These are phyloP conservation scores for Diabrotica undecimpunctata DNA, from an alignment of 1,140 invertebrate species.

Conservation along the genomic window DNA sequence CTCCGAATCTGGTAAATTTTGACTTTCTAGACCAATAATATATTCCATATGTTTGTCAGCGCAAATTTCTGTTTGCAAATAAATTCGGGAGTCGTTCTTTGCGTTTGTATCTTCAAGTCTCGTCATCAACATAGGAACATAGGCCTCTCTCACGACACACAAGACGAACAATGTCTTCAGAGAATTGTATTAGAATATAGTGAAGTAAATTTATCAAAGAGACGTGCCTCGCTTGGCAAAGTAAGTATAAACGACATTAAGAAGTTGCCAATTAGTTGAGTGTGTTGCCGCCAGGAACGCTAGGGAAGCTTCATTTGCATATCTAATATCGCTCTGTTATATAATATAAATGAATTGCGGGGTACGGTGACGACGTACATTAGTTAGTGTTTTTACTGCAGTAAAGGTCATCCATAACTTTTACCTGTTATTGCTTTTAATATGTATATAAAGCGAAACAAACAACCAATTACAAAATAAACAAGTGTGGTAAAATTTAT, in stretches of 20 bases:
- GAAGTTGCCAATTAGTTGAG: constrained; percentile 49
- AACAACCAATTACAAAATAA: too few species aligned
- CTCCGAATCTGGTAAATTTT: not conserved
- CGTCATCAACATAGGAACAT: not conserved
- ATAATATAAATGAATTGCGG: constrained; percentile 44
- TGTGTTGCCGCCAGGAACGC: constrained; percentile 43
- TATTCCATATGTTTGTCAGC: not conserved
- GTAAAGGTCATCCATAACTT: too few species aligned
- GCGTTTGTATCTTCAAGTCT: not conserved
- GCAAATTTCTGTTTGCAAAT: constrained; percentile 2
- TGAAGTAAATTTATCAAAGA: constrained; percentile 48
- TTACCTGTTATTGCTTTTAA: too few species aligned
- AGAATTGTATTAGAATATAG: constrained; percentile 43
- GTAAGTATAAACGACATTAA: constrained; percentile 50
- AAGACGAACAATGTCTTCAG: constrained; percentile 27
- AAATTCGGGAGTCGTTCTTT: not conserved
- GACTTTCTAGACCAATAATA: not conserved
- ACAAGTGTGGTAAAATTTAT: too few species aligned
- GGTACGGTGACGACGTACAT: constrained; percentile 5
- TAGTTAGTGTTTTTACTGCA: not conserved
- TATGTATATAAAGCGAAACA: too few species aligned
- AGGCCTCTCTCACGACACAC: not conserved
- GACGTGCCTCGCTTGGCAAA: constrained; percentile 46
- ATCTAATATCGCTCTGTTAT: constrained; percentile 47
- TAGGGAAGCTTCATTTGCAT: constrained; percentile 46